These are phyloP conservation scores for Trachymyrmex cornetzi DNA, from an alignment of 1,140 invertebrate species.

Conservation along the genomic window DNA sequence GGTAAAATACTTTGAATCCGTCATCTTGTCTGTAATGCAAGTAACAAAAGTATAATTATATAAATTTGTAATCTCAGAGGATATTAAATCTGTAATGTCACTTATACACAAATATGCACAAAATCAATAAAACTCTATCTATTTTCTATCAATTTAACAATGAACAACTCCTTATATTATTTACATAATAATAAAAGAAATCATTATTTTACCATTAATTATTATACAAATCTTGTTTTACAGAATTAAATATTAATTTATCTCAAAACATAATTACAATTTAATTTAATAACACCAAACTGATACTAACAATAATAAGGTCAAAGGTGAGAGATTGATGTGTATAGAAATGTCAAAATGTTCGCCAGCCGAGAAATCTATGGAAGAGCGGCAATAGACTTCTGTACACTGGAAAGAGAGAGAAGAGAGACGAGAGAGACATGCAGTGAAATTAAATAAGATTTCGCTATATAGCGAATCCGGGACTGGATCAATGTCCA, in stretches of 20 bases:
- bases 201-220: neutral
- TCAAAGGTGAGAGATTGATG: neutral
- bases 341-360: neutral
- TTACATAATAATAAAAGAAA: neutral
- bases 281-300: neutral
- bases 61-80: conserved; percentile 13
- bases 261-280: neutral
- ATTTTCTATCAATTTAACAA: neutral
- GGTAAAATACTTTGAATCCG: conserved; percentile 99
- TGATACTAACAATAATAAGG: neutral
- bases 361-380: neutral
- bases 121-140: neutral
- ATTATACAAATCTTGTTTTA: neutral
- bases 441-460: conserved; percentile 68
- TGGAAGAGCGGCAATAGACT: neutral
- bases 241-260: neutral
- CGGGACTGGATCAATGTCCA: conserved; percentile 72
- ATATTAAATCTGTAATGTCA: conserved; percentile 33
- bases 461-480: conserved; percentile 67
- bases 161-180: neutral
- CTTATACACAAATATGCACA: neutral
- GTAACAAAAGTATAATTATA: neutral
- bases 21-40: conserved; percentile 90
- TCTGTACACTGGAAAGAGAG: neutral
- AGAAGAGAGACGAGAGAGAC: neutral